Evolutionary conservation across 2,797 vertebrate species (phyloP).

Genomic region (Etheostoma nigrum): DNA sequence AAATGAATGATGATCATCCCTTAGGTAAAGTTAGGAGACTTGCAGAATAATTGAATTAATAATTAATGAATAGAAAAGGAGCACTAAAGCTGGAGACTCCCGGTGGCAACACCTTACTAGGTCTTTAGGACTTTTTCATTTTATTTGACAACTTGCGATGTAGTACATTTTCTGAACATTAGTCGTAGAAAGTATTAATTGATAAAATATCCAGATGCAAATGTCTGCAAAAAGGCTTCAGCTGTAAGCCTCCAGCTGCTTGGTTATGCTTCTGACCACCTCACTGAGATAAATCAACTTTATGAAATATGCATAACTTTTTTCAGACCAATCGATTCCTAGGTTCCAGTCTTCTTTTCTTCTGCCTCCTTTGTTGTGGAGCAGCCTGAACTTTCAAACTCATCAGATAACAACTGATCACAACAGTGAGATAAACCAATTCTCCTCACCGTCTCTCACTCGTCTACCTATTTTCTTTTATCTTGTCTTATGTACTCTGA

Average conservation of each 20-base stretch:
- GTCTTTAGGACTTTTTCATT: too few relatives aligned
- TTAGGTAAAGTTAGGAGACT: too few relatives aligned
- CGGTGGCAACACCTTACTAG: too few relatives aligned
- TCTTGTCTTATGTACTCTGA: constrained; percentile 40
- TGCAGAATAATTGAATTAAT: too few relatives aligned
- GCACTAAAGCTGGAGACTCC: too few relatives aligned
- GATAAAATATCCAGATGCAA: too few relatives aligned
- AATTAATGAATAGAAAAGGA: too few relatives aligned
- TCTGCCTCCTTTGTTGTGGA: constrained; percentile 27
- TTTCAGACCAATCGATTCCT: constrained; percentile 40
- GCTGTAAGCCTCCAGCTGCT: neutral
- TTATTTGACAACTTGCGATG: too few relatives aligned
- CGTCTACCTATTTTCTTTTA: constrained; percentile 13
- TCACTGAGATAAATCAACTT: constrained; percentile 9
- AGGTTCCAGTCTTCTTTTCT: neutral
- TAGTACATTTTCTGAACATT: too few relatives aligned
- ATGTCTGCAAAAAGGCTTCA: neutral
- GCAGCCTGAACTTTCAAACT: constrained; percentile 22
- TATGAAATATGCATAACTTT: neutral
- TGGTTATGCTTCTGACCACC: constrained; percentile 5
- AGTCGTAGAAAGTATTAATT: too few relatives aligned
- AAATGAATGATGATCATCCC: too few relatives aligned
- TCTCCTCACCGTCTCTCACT: neutral
- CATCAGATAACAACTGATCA: constrained; percentile 46
- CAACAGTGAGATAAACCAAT: constrained; percentile 35